Evolutionary conservation across 1,140 invertebrate genomes (phyloP), one percentile per base, ranked within the genome.

Genomic region (Bombus impatiens): DNA sequence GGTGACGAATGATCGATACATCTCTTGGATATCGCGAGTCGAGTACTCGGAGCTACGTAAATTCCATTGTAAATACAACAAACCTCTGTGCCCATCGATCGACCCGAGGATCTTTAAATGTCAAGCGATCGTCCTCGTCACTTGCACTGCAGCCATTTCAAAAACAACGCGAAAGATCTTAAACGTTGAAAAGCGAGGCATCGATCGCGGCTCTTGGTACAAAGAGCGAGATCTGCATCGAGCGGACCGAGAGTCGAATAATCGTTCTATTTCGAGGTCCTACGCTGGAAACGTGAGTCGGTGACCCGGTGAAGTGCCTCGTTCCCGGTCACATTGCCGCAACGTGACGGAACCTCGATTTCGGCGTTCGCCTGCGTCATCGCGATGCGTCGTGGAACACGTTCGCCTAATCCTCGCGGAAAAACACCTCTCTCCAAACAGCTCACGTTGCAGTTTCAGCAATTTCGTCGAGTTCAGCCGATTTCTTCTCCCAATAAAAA

Each of bases 251-350:
- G 22, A 68, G 62, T 72, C 75, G 86, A 85, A 81, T 72, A 78
- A 88, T 88, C 78, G 78, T 86, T 89, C 88, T 89, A 89, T 89
- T 89, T 89, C 72, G 78, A 86, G 84, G 84, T 37, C 57, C 77
- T 70, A 82, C 78, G 77, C 37, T 72, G 84, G 47, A 86, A 89
- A 89, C 76, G 79, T 71, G 84, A 82, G 86, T 89, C 88, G 88
- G 82, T 81, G 87, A 88, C 70, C 86, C 74, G 87, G 65, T 70
- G 81, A 68, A 82, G 72, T 84, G 72, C 72, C 86, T 85, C 72
- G 81, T 78, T 57, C 76, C n/a, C 78, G 86, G 82, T 89, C 87
- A 89, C 87, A 89, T 89, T 88, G 83, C 78, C 53, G 72, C 82
- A 83, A 89, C 87, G 85, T 77, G 87, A 89, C 88, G 62, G 57